phyloP scores from a whole-genome alignment of 2,888 invertebrate species.

The Phyllotreta cruciferae region DNA sequence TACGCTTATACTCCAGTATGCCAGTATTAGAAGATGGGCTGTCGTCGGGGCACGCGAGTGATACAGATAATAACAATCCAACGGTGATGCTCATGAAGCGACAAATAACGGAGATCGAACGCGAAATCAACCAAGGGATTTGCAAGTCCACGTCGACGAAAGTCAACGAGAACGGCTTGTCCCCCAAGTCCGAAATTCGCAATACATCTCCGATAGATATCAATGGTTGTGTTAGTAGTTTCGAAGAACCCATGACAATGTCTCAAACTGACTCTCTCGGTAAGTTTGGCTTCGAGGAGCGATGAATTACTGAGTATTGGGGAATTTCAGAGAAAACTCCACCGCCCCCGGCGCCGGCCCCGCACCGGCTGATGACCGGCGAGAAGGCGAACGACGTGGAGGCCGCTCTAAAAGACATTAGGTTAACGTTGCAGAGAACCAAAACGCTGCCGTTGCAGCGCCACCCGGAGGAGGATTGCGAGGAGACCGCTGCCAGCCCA shows the following conservation, averaged over 20 bases:
- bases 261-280: constrained; percentile 56
- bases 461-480: constrained; percentile 58
- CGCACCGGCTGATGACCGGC: constrained; percentile 66
- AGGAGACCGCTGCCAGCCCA: constrained; percentile 66
- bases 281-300: constrained; percentile 34
- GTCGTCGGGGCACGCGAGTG: constrained; percentile 92
- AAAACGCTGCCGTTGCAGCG: constrained; percentile 68
- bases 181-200: constrained; percentile 50
- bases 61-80: constrained; percentile 88
- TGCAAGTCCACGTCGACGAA: constrained; percentile 54
- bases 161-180: constrained; percentile 55
- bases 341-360: constrained; percentile 79
- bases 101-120: constrained; percentile 77
- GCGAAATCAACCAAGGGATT: constrained; percentile 72
- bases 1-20: constrained; percentile 78
- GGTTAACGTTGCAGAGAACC: constrained; percentile 78
- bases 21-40: constrained; percentile 93
- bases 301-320: background rate
- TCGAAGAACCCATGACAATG: constrained; percentile 54
- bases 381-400: constrained; percentile 60
- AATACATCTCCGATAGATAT: constrained; percentile 54
- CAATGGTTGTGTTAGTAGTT: constrained; percentile 55
- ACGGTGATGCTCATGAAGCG: constrained; percentile 71
- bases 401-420: constrained; percentile 83
- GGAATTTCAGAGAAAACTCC: constrained; percentile 65